These are phyloP conservation scores for Thelohanellus kitauei DNA, from an alignment of 30 jellyfish, hydroid and myxozoan species.

Conservation along the genomic window DNA sequence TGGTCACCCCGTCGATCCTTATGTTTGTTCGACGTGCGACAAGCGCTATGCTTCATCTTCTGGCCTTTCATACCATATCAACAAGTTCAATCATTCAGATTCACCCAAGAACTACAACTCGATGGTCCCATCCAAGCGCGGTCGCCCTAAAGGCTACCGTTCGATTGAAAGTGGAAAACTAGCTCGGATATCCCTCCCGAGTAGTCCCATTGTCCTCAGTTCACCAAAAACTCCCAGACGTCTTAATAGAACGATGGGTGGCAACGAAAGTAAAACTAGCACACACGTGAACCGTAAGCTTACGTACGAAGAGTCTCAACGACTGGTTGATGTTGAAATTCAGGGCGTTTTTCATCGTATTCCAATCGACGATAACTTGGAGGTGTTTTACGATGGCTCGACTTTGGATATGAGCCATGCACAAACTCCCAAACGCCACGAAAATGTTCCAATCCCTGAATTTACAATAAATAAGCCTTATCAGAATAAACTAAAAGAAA, in stretches of 20 bases:
- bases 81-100: slow-evolving; percentile 28
- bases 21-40: slow-evolving; percentile 63
- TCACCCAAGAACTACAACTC: slow-evolving; percentile 17
- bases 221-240: slow-evolving; percentile 1
- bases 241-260: neutral
- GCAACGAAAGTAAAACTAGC: neutral
- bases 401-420: too few species aligned
- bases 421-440: too few species aligned
- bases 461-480: too few species aligned
- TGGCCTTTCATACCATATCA: slow-evolving; percentile 49
- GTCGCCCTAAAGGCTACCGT: slow-evolving; percentile 21
- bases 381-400: too few species aligned
- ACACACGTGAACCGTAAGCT: slow-evolving; percentile 32
- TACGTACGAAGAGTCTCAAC: slow-evolving; percentile 74
- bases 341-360: slow-evolving; percentile 31
- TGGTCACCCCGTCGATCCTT: too few species aligned
- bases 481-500: too few species aligned
- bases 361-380: slow-evolving; percentile 23
- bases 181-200: slow-evolving; percentile 6
- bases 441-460: too few species aligned
- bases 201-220: neutral
- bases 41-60: slow-evolving; percentile 38
- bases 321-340: slow-evolving; percentile 66
- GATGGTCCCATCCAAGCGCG: slow-evolving; percentile 15
- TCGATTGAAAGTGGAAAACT: slow-evolving; percentile 10